Conservation (phyloP, 2,797 vertebrate genomes). For the Cichlasoma orientale region DNA sequence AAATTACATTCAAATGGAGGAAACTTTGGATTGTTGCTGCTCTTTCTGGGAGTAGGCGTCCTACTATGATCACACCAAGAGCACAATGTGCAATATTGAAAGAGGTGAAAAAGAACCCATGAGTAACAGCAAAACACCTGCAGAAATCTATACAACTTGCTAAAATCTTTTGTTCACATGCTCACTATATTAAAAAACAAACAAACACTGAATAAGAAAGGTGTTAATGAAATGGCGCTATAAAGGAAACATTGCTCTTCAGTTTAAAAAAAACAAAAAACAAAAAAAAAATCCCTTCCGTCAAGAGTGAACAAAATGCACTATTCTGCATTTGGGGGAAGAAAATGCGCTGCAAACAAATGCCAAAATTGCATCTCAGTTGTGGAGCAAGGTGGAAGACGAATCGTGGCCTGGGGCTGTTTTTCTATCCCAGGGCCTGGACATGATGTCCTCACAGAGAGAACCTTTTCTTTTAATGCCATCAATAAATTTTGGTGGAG, state of each 20-base stretch:
- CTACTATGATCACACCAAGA: not conserved
- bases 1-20: not conserved
- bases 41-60: not conserved
- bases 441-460: not conserved
- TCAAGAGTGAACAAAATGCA: not conserved
- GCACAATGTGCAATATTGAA: constrained; percentile 1
- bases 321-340: not conserved
- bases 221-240: not conserved
- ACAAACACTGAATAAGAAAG: not conserved
- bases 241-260: not conserved
- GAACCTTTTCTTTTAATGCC: not conserved
- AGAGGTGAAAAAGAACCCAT: not conserved
- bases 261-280: not conserved
- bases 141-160: not conserved
- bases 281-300: not conserved
- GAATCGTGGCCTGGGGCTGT: no score
- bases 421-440: no score
- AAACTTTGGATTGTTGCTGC: not conserved
- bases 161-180: not conserved
- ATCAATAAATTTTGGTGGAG: not conserved
- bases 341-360: not conserved
- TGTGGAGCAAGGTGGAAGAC: not conserved
- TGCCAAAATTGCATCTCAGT: not conserved
- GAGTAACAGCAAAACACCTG: constrained; percentile 1
- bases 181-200: not conserved